These are phyloP conservation scores for Cantharis nigra DNA, from an alignment of 2,888 invertebrate species.

Conservation along the genomic window DNA sequence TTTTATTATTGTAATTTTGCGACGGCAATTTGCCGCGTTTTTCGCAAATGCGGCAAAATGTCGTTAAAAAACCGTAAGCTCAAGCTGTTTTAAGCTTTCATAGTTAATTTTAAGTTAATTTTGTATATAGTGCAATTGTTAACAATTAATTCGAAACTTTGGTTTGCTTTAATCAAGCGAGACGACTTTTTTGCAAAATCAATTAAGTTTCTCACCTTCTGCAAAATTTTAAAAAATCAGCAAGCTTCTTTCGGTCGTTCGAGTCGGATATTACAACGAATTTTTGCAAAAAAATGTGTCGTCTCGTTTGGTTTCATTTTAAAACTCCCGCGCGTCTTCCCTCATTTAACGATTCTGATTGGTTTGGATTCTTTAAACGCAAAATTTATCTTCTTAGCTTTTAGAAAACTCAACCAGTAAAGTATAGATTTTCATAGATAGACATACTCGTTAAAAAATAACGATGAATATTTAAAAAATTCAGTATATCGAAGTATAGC, in stretches of 20 bases:
- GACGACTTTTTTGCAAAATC: not conserved
- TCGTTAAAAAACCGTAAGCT: not conserved
- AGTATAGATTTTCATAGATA: slow-evolving; percentile 48
- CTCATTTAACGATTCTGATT: not conserved
- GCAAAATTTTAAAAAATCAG: not conserved
- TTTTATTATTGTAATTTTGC: not conserved
- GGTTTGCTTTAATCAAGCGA: not conserved
- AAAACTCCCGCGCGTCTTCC: not conserved
- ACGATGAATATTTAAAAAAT: slow-evolving; percentile 45
- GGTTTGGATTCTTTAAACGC: not conserved
- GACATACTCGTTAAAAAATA: slow-evolving; percentile 39
- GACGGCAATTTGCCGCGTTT: slow-evolving; percentile 14
- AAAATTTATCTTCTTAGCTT: slow-evolving; percentile 36
- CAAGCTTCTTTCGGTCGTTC: not conserved
- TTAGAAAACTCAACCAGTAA: slow-evolving; percentile 42
- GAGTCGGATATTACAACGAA: not conserved
- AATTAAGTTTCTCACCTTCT: not conserved
- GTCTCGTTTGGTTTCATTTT: not conserved
- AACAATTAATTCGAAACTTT: not conserved
- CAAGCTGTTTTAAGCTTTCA: slow-evolving; percentile 1
- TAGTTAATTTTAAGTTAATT: not conserved
- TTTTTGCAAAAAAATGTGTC: not conserved
- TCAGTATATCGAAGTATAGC: slow-evolving; percentile 51
- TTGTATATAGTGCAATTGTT: not conserved
- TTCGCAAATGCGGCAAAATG: not conserved